phyloP scores from a whole-genome alignment of 2,797 vertebrate genomes.

The Acestrorhynchus altus region DNA sequence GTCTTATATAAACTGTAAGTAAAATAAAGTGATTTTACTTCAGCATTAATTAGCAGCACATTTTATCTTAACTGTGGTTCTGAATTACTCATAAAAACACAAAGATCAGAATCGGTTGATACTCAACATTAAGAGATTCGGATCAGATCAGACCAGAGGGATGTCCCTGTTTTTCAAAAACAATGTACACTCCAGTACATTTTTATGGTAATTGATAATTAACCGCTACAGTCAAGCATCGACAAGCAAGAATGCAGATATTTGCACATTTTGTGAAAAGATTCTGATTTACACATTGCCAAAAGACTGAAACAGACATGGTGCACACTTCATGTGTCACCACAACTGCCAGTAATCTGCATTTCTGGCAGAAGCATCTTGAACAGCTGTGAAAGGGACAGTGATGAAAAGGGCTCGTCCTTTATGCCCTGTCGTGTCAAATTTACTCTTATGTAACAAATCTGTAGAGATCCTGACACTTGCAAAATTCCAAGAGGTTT shows the following conservation, averaged over 20 bases:
- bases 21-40: too few species aligned
- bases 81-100: too few species aligned
- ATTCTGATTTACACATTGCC: background rate
- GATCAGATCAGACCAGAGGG: too few species aligned
- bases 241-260: background rate
- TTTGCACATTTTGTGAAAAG: background rate
- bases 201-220: background rate
- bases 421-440: background rate
- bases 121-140: too few species aligned
- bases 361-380: conserved; percentile 21
- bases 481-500: background rate
- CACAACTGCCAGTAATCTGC: conserved; percentile 27
- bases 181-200: background rate
- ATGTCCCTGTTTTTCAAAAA: too few species aligned
- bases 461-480: background rate
- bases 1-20: too few species aligned
- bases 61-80: too few species aligned
- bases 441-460: conserved; percentile 9
- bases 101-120: too few species aligned
- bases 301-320: background rate
- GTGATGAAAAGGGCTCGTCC: background rate
- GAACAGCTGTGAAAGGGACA: conserved; percentile 34
- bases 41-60: too few species aligned
- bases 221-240: background rate
- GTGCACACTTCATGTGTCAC: background rate